Conservation (phyloP, 2,797 vertebrate genomes). For the Pangasius krempfi region DNA sequence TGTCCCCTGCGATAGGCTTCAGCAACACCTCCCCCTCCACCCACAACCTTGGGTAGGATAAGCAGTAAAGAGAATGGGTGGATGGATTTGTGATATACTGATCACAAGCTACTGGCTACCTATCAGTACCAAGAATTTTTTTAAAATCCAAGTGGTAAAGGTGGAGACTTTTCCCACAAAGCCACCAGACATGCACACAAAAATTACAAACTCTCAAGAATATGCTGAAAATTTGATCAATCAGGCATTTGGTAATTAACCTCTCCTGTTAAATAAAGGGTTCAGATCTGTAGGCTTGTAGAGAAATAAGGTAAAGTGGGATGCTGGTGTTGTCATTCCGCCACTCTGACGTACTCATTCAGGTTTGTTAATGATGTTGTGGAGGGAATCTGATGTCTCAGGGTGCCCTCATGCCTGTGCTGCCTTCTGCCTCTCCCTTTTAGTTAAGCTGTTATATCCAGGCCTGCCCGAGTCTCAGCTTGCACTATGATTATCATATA, state of each 20-base stretch:
- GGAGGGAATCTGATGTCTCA: background rate
- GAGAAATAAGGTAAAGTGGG: background rate
- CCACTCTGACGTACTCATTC: background rate
- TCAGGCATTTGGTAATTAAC: background rate
- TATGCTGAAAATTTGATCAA: background rate
- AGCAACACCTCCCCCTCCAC: too few species aligned
- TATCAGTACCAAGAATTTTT: background rate
- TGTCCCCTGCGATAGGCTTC: too few species aligned
- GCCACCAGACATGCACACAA: background rate
- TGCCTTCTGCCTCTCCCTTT: background rate
- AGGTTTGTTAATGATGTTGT: background rate
- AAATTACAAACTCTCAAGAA: background rate
- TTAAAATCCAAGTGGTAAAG: background rate
- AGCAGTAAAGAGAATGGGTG: too few species aligned
- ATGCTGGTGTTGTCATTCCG: background rate
- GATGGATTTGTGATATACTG: too few species aligned
- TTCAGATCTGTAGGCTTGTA: constrained; percentile 1
- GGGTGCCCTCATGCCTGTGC: background rate
- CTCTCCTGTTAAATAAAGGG: background rate
- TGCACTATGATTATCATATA: constrained; percentile 28
- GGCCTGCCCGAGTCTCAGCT: constrained; percentile 14
- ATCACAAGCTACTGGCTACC: background rate
- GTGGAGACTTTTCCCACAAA: background rate
- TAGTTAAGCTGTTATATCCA: constrained; percentile 12
- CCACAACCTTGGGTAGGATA: too few species aligned